Conservation (phyloP, 2,113 vertebrate species). For the Takifugu bimaculatus region DNA sequence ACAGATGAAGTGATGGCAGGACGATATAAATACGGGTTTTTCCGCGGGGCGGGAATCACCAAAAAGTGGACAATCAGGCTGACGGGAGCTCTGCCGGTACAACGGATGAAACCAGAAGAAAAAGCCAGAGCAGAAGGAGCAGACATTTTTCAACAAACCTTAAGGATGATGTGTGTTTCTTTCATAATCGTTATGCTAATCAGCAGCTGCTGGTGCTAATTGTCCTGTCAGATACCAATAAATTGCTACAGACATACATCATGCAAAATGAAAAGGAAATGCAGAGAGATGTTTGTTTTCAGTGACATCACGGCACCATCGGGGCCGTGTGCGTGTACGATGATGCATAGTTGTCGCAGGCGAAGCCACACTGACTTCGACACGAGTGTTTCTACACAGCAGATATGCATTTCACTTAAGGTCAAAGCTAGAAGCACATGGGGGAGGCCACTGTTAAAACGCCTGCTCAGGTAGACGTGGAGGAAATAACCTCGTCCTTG, state of each 20-base stretch:
- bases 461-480: conserved; percentile 4
- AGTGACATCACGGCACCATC: no score
- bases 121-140: not conserved
- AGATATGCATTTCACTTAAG: conserved; percentile 7
- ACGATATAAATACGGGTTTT: conserved; percentile 31
- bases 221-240: not conserved
- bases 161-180: not conserved
- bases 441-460: not conserved
- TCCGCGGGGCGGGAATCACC: not conserved
- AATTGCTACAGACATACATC: not conserved
- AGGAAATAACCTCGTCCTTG: not conserved
- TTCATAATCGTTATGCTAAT: not conserved
- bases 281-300: no score
- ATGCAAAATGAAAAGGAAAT: no score
- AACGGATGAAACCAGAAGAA: not conserved
- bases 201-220: not conserved
- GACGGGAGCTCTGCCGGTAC: not conserved
- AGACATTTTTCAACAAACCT: not conserved
- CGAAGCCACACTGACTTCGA: no score
- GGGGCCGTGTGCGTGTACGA: no score
- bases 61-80: not conserved
- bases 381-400: not conserved
- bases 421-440: conserved; percentile 4
- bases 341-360: no score
- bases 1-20: conserved; percentile 36